Evolutionary conservation across 2,888 invertebrate species (phyloP).

Genomic region (Agrotis segetum): DNA sequence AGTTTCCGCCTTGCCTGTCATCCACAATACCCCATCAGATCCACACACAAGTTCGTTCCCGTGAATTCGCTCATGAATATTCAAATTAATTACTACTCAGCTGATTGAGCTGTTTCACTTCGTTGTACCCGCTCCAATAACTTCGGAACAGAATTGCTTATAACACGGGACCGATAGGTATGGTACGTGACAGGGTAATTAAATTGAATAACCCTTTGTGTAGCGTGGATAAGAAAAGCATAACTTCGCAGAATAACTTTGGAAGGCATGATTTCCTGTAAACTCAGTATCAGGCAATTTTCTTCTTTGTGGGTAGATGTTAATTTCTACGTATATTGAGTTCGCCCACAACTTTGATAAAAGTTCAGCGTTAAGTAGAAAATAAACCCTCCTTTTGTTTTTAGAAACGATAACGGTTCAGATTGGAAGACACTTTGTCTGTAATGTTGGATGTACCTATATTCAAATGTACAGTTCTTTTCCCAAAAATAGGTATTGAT

Average conservation of each 20-base stretch:
- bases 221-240: background rate
- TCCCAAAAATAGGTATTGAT: no score
- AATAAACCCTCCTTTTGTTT: no score
- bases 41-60: slow-evolving; percentile 19
- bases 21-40: slow-evolving; percentile 15
- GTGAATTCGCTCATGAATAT: slow-evolving; percentile 49
- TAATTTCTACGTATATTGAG: no score
- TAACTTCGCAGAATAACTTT: background rate
- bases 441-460: no score
- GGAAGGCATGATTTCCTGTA: no score
- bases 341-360: no score
- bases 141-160: slow-evolving; percentile 16
- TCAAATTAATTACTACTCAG: slow-evolving; percentile 54
- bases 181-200: slow-evolving; percentile 41
- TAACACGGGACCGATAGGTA: slow-evolving; percentile 18
- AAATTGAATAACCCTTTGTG: slow-evolving; percentile 28
- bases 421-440: no score
- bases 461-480: no score
- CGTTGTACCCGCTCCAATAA: slow-evolving; percentile 42
- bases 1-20: background rate
- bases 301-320: no score
- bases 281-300: no score
- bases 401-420: no score
- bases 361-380: no score
- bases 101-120: slow-evolving; percentile 49